Conservation (phyloP, 2,888 invertebrate species). For the Achlya flavicornis region DNA sequence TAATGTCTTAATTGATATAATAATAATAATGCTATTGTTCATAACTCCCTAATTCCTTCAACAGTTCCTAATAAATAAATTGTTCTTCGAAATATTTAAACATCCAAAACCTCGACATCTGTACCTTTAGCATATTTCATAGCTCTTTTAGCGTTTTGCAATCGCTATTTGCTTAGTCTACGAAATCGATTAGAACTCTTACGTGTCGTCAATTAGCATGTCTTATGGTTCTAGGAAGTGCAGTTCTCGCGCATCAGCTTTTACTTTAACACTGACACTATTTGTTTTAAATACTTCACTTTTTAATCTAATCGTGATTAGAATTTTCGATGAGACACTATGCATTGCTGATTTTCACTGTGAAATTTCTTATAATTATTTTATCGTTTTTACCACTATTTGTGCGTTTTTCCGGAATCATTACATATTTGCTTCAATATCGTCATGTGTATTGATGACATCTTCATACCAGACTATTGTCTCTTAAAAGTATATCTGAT, state of each 20-base stretch:
- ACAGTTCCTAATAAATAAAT: too few species aligned
- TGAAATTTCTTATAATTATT: not conserved
- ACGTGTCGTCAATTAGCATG: not conserved
- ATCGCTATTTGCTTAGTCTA: not conserved
- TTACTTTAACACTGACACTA: not conserved
- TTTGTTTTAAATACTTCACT: not conserved
- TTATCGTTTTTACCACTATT: not conserved
- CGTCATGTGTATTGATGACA: not conserved
- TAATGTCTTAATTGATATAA: too few species aligned
- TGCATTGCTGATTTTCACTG: not conserved
- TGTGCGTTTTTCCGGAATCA: not conserved
- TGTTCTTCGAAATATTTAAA: too few species aligned
- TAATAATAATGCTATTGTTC: too few species aligned
- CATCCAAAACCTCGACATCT: too few species aligned
- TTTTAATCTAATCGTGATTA: not conserved
- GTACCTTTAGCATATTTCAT: not conserved
- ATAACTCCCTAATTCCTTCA: too few species aligned
- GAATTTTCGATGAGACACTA: not conserved
- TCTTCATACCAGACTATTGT: not conserved
- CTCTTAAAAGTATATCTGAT: not conserved
- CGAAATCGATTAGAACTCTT: not conserved
- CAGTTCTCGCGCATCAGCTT: not conserved
- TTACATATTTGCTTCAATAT: not conserved
- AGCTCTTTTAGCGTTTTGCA: not conserved
- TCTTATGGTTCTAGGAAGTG: constrained; percentile 5